Evolutionary conservation across 2,888 invertebrate genomes (phyloP).

Genomic region (Agonopterix arenella): DNA sequence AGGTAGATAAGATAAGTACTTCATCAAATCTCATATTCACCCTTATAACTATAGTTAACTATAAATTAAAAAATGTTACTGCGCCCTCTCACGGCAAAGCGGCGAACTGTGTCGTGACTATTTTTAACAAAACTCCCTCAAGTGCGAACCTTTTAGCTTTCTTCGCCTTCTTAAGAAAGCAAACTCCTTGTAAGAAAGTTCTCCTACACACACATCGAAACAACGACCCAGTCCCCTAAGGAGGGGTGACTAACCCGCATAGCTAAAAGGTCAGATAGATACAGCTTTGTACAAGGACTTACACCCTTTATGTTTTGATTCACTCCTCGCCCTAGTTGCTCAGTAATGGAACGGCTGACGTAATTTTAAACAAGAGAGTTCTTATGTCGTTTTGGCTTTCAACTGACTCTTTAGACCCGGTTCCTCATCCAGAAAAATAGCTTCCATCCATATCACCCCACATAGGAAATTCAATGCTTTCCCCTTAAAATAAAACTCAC

Average conservation of each 20-base stretch:
- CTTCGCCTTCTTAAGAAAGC: constrained; percentile 64
- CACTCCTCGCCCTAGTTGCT: constrained; percentile 3
- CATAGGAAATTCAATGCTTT: too few species aligned
- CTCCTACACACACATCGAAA: constrained; percentile 41
- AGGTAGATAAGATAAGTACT: too few species aligned
- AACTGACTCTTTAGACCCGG: constrained; percentile 9
- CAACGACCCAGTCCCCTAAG: constrained; percentile 24
- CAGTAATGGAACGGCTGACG: constrained; percentile 25
- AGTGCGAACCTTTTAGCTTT: constrained; percentile 70
- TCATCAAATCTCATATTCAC: too few species aligned
- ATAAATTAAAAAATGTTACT: not conserved
- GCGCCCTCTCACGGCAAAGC: constrained; percentile 55
- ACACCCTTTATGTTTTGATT: constrained; percentile 14
- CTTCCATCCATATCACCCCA: not conserved
- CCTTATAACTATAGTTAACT: too few species aligned
- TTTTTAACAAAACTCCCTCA: constrained; percentile 67
- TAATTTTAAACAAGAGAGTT: not conserved
- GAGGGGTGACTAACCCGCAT: constrained; percentile 14
- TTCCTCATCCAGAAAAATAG: not conserved
- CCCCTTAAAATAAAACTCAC: constrained; percentile 11
- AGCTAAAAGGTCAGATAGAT: constrained; percentile 27
- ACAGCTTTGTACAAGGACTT: constrained; percentile 6
- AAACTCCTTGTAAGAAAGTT: constrained; percentile 67
- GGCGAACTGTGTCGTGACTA: constrained; percentile 42
- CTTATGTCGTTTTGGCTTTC: constrained; percentile 24